These are phyloP conservation scores for Cremastinae sp. DNA, from an alignment of 2,888 invertebrate genomes.

Conservation along the genomic window DNA sequence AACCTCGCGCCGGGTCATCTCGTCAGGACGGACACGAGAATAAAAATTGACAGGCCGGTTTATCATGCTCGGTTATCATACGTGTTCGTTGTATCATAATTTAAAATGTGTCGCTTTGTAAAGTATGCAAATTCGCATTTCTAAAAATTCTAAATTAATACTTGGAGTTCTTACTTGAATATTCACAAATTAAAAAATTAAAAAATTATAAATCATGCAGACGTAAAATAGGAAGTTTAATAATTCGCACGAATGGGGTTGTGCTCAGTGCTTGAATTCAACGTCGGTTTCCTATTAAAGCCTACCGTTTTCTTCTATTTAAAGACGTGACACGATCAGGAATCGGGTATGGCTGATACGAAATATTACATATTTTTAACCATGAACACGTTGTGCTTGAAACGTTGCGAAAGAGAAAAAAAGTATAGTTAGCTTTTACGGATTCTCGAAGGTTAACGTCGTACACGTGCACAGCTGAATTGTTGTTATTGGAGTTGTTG, in stretches of 20 bases:
- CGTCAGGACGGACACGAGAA: slow-evolving; percentile 30
- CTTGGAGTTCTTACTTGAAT: no score
- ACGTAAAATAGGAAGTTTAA: slow-evolving; percentile 11
- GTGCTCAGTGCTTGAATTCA: slow-evolving; percentile 17
- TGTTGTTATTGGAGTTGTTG: background rate
- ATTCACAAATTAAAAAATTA: no score
- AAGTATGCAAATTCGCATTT: no score
- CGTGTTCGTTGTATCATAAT: slow-evolving; percentile 21
- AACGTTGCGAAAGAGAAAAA: slow-evolving; percentile 44
- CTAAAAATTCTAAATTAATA: no score
- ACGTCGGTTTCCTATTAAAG: slow-evolving; percentile 36
- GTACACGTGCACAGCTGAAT: background rate
- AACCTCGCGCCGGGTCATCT: slow-evolving; percentile 67
- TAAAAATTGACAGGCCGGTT: slow-evolving; percentile 18
- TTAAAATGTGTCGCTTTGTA: no score
- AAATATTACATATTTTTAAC: slow-evolving; percentile 58
- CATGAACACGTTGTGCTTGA: slow-evolving; percentile 36
- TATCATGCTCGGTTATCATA: slow-evolving; percentile 18
- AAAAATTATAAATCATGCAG: slow-evolving; percentile 21
- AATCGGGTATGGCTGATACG: slow-evolving; percentile 41
- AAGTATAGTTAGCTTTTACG: background rate
- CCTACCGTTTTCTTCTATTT: slow-evolving; percentile 55
- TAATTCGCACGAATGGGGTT: slow-evolving; percentile 8
- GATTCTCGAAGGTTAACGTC: slow-evolving; percentile 3
- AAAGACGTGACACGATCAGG: slow-evolving; percentile 53